Base-by-base conservation (phyloP, 2,797 vertebrate genomes). In the Anguilla pacifica region DNA sequence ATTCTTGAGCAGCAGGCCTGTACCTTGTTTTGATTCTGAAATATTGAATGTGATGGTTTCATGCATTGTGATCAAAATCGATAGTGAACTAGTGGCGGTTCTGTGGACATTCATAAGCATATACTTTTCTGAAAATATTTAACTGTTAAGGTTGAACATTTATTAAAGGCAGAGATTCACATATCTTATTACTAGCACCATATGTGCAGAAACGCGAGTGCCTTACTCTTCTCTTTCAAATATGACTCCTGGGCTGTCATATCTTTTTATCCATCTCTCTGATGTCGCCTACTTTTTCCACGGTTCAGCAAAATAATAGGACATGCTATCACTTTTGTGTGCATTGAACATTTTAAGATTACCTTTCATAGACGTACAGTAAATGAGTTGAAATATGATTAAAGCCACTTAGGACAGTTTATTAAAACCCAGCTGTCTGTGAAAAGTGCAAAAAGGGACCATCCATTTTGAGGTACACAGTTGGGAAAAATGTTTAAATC, bases 391-490 rank as follows among this genome's bases (percentile, higher is more conserved):
- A 81, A 89, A 89, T 89, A 83, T 91, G 90, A 91, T 94, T 91
- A 91, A 88, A 53, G 91, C 87, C 90, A 88, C 91, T 85, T 70
- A 87, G 59, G 91, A 87, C 90, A 91, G 91, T 90, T 87, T 85
- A 87, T 49, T 91, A 85, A 84, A 90, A 92, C 90, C 93, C 87
- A 91, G 90, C 86, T 88, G 88, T 89, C 90, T 94, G 90, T 89
- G 72, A 74, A 70, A 25, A 67, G 70, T 88, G 87, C 86, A 87
- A 87, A 51, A 22, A 83, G 83, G 64, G 51, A 86, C 17, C 72
- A 88, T 87, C 85, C 85, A 72, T 90, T 93, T 92, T 92, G 43
- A 67, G 67, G 83, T 43, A 87, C 55, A 46, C 28, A 39, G 61
- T 79, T 83, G 15, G 79, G 43, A 43, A 87, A 83, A 77, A 43